Conservation (phyloP, 2,797 vertebrate genomes). For the Falco concolor region DNA sequence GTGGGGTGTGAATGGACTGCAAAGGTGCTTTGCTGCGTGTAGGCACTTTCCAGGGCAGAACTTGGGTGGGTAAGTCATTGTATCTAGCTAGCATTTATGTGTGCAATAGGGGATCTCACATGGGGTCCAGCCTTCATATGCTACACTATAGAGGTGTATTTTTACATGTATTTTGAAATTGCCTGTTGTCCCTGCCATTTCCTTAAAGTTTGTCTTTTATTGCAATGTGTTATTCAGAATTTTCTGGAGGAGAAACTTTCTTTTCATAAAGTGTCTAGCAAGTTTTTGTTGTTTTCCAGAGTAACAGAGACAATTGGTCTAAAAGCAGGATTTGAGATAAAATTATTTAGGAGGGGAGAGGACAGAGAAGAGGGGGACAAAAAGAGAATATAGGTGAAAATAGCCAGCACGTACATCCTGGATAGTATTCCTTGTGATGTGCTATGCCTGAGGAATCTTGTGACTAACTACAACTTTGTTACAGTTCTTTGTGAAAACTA, state of each 20-base stretch:
- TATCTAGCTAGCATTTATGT: too few species aligned
- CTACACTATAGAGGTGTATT: background rate
- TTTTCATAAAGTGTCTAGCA: background rate
- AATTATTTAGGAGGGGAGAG: background rate
- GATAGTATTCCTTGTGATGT: background rate
- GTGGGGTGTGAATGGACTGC: too few species aligned
- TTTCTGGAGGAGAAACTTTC: background rate
- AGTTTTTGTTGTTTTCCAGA: background rate
- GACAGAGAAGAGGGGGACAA: background rate
- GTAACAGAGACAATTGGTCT: background rate
- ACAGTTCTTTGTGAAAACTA: background rate
- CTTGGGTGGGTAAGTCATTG: too few species aligned
- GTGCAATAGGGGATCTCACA: too few species aligned
- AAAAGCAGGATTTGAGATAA: background rate
- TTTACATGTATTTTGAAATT: background rate
- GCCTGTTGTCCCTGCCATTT: background rate
- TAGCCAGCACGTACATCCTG: rapidly evolving
- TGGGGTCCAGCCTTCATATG: too few species aligned
- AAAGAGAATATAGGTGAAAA: background rate
- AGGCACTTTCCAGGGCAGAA: too few species aligned
- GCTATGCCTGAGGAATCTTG: background rate
- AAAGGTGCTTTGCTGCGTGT: too few species aligned
- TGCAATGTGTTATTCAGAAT: background rate
- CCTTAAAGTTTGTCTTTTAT: background rate
- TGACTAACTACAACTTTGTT: background rate